Conservation (phyloP, 2,797 vertebrate genomes). For the Tiaroga cobitis region DNA sequence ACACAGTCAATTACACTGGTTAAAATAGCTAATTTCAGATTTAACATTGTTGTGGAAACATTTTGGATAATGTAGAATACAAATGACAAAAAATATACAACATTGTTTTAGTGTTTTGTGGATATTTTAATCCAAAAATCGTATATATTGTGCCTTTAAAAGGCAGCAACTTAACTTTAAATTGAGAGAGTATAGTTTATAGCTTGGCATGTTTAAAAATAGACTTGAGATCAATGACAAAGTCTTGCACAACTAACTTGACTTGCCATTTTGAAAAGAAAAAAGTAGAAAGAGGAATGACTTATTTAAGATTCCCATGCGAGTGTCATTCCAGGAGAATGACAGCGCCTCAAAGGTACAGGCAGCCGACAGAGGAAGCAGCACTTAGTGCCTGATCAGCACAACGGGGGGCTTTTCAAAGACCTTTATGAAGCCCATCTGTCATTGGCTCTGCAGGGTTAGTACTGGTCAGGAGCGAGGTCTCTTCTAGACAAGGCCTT, state of each 20-base stretch:
- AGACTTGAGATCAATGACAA: slow-evolving; percentile 8
- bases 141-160: not conserved
- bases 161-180: not conserved
- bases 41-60: no score
- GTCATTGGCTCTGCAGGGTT: slow-evolving; percentile 44
- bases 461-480: slow-evolving; percentile 46
- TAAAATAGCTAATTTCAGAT: no score
- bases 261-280: slow-evolving; percentile 2
- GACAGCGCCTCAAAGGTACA: slow-evolving; percentile 28
- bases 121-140: no score
- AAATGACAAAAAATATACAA: no score
- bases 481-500: slow-evolving; percentile 52
- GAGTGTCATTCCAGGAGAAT: slow-evolving; percentile 23
- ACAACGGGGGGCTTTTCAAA: slow-evolving; percentile 48
- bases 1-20: no score
- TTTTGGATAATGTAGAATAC: no score
- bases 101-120: no score
- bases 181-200: not conserved
- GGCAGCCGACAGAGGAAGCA: slow-evolving; percentile 24
- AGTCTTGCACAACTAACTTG: slow-evolving; percentile 17
- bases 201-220: not conserved
- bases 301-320: slow-evolving; percentile 30
- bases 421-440: slow-evolving; percentile 55
- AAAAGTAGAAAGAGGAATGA: not conserved
- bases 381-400: slow-evolving; percentile 56